Conservation (phyloP, 1,140 invertebrate genomes). For the Asobara japonica region DNA sequence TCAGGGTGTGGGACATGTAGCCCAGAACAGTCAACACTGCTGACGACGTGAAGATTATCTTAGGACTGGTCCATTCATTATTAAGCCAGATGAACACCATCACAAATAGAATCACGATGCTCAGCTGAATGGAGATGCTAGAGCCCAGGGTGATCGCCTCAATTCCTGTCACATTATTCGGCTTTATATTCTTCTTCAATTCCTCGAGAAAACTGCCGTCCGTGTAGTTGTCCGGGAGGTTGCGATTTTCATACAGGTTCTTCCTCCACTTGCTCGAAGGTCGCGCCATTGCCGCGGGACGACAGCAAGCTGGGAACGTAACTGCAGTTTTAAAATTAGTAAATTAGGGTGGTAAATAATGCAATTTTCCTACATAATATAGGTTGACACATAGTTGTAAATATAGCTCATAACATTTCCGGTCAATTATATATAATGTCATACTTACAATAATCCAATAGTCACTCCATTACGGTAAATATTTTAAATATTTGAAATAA, state of each 20-base stretch:
- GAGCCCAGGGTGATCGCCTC: slow-evolving; percentile 77
- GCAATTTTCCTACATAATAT: no score
- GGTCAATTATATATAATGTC: not conserved
- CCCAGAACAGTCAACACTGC: slow-evolving; percentile 69
- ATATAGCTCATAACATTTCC: not conserved
- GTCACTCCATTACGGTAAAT: no score
- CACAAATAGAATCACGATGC: slow-evolving; percentile 79
- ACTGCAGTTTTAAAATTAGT: no score
- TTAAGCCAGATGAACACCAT: slow-evolving; percentile 80
- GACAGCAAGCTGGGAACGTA: not conserved
- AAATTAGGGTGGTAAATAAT: no score
- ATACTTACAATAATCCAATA: not conserved
- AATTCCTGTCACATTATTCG: slow-evolving; percentile 74
- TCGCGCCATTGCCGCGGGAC: not conserved
- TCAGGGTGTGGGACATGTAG: slow-evolving; percentile 68
- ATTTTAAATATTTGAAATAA: no score
- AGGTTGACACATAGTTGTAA: no score
- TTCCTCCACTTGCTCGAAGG: slow-evolving; percentile 80
- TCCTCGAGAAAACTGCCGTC: slow-evolving; percentile 86
- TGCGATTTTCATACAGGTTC: slow-evolving; percentile 88
- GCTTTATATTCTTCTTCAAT: slow-evolving; percentile 83
- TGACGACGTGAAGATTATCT: slow-evolving; percentile 70
- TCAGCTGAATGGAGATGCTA: slow-evolving; percentile 78
- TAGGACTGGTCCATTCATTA: slow-evolving; percentile 72
- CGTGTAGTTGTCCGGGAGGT: slow-evolving; percentile 92